These are phyloP conservation scores for Microctenopoma lineatum DNA, from an alignment of 2,797 vertebrate genomes.

Conservation along the genomic window DNA sequence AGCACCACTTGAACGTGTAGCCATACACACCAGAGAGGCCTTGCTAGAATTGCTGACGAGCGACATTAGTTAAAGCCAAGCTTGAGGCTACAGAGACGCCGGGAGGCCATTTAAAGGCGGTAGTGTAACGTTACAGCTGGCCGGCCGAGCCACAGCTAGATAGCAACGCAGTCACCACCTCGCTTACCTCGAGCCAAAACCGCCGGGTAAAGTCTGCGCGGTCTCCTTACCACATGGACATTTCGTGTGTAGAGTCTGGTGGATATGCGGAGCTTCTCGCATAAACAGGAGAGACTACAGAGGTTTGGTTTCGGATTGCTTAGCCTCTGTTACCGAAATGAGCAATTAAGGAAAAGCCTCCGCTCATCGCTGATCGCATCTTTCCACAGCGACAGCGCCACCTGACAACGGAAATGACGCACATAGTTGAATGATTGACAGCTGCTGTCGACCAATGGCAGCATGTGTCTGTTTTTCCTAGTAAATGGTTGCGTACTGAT, in stretches of 20 bases:
- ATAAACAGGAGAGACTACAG: conserved; percentile 42
- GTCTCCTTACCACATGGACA: conserved; percentile 77
- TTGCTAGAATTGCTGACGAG: not conserved
- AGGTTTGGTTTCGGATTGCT: conserved; percentile 61
- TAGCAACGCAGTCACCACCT: conserved; percentile 62
- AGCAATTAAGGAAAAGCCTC: conserved; percentile 85
- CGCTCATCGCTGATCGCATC: conserved; percentile 87
- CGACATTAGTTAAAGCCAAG: conserved; percentile 18
- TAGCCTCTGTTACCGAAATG: conserved; percentile 78
- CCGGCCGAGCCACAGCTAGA: conserved; percentile 64
- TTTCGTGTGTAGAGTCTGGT: conserved; percentile 66
- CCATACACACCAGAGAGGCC: not conserved
- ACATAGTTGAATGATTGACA: conserved; percentile 78
- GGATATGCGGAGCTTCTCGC: conserved; percentile 43
- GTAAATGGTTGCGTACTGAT: conserved; percentile 43
- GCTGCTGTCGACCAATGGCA: conserved; percentile 68
- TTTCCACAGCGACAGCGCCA: conserved; percentile 91
- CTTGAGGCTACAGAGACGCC: conserved; percentile 46
- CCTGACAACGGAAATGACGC: conserved; percentile 99
- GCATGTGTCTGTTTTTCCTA: not conserved
- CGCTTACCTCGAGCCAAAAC: conserved; percentile 87
- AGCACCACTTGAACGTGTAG: not conserved
- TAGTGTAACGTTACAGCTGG: conserved; percentile 75
- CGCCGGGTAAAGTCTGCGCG: conserved; percentile 80
- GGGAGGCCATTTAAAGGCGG: conserved; percentile 83